Evolutionary conservation across 1,140 invertebrate species (phyloP), one percentile per base, ranked within the genome.

Genomic region (Panagrolaimus sp.): DNA sequence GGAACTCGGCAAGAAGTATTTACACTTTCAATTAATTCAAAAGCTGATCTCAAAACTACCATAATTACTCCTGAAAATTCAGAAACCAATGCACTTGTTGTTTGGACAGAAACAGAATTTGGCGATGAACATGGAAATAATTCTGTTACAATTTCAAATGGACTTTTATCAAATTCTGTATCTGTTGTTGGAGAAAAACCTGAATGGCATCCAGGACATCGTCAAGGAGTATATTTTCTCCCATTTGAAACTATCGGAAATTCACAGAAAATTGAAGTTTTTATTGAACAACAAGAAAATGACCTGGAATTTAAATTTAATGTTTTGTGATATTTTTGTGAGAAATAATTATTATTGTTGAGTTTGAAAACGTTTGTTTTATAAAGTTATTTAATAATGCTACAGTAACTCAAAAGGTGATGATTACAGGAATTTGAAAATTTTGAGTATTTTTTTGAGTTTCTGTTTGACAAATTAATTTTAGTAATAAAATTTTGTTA

Each of bases 321-420:
- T 9, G 9, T 57, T n/a, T 57, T 4, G 11, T 25, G 51, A 38
- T 38, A 4, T 57, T 57, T 13, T n/a, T 20, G n/a, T n/a, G n/a
- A n/a, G n/a, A n/a, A 23, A 25, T 57, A 0, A 4, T 20, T 23
- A 13, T 57, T 48, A 4, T 48, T 57, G 51, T 57, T 57, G 51
- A 57, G 51, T 57, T 57, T 57, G 9, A n/a, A n/a, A n/a, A n/a
- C n/a, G n/a, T n/a, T n/a, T 53, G 11, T 2, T 57, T 57, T 57
- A 57, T 25, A 25, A 57, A 57, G 20, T 57, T 38, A 38, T 4
- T 38, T 38, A 4, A 4, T 38, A 38, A 38, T 4, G 2, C 7
- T 38, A 38, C 31, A 38, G 31, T 38, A 4, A 38, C 7, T 38
- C n/a, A n/a, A n/a, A n/a, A n/a, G n/a, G n/a, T n/a, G n/a, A n/a